These are phyloP conservation scores for Aphidius colemani DNA, from an alignment of 2,888 invertebrate genomes.

Conservation along the genomic window DNA sequence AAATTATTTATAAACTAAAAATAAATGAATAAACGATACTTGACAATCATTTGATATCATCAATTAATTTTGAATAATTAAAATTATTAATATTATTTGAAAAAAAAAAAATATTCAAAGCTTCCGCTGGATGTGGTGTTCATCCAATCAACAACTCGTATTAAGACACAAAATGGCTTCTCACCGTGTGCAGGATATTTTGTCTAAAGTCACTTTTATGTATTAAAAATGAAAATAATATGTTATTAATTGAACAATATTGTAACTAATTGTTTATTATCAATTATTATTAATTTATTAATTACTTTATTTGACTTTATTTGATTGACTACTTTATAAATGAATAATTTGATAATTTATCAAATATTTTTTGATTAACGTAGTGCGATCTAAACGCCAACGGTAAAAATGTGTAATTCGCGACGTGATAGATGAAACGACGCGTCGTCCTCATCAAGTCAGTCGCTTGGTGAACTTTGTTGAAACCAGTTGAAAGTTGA, in stretches of 20 bases:
- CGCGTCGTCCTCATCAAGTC: constrained; percentile 46
- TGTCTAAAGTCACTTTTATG: constrained; percentile 27
- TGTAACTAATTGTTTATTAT: not conserved
- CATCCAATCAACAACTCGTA: constrained; percentile 3
- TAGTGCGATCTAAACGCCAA: constrained; percentile 22
- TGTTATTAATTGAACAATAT: not conserved
- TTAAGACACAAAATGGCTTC: too few relatives aligned
- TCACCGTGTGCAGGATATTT: accelerated
- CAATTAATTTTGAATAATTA: not conserved
- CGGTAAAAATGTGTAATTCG: constrained; percentile 42
- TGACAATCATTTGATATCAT: not conserved
- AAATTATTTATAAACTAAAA: not conserved
- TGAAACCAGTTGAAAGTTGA: constrained; percentile 30
- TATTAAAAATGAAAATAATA: constrained; percentile 28
- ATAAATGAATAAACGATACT: not conserved
- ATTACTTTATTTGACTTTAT: too few relatives aligned
- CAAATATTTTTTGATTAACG: constrained; percentile 25
- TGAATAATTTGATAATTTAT: too few relatives aligned
- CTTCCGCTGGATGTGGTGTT: constrained; percentile 3
- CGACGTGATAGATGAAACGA: constrained; percentile 51
- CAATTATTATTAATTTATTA: too few relatives aligned
- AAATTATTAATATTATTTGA: not conserved
- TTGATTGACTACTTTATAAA: too few relatives aligned
- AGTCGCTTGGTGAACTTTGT: constrained; percentile 55
- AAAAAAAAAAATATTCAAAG: constrained; percentile 10